phyloP scores from a whole-genome alignment of 2,888 invertebrate genomes.

The Andrena haemorrhoa region DNA sequence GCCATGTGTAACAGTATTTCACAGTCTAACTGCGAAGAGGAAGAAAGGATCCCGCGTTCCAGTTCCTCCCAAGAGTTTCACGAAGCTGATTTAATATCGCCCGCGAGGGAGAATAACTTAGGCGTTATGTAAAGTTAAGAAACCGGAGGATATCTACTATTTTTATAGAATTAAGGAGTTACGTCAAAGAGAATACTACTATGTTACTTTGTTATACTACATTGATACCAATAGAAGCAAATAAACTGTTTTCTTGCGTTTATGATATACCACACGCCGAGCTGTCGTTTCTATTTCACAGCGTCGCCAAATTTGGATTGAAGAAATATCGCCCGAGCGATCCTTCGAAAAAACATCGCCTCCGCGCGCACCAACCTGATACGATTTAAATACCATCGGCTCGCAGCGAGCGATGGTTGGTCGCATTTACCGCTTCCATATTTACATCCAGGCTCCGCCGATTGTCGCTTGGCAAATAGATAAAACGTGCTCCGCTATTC shows the following conservation, averaged over 20 bases:
- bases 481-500: neutral
- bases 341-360: no score
- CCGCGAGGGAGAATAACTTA: constrained; percentile 8
- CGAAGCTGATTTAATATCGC: constrained; percentile 24
- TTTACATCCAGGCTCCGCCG: no score
- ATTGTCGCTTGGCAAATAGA: constrained; percentile 17
- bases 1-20: constrained; percentile 16
- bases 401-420: no score
- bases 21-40: neutral
- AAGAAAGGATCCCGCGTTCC: neutral
- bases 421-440: no score
- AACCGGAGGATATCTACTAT: neutral
- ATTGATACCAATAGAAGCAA: neutral
- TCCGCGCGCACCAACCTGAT: no score
- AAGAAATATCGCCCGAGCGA: no score
- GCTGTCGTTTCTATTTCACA: no score
- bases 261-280: neutral
- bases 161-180: constrained; percentile 4
- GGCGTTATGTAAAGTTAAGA: constrained; percentile 5
- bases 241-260: constrained; percentile 19
- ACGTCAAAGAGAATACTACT: neutral
- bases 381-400: no score
- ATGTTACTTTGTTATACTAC: neutral
- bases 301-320: no score
- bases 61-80: neutral